Percentiles rank a stretch among this genome's conserved stretches.
phyloP scores from a whole-genome alignment of 2,797 vertebrate species.

The Serranus cabrilla region DNA sequence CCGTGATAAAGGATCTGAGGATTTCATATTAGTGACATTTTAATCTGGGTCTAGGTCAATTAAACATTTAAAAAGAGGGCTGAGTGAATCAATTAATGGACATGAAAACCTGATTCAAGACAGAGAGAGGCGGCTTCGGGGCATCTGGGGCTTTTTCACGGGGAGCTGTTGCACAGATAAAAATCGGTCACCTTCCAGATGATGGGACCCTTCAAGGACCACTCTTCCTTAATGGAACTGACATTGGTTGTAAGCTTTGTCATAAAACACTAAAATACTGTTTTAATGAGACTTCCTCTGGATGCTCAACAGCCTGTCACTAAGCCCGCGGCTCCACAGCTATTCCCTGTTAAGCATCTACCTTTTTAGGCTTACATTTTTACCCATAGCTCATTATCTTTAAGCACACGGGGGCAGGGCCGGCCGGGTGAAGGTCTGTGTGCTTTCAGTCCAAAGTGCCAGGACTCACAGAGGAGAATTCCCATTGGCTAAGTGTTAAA shows the following conservation, averaged over 20 bases:
- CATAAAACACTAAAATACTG: slow-evolving; percentile 64
- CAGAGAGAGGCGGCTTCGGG: background rate
- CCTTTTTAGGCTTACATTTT: slow-evolving; percentile 35
- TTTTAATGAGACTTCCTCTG: slow-evolving; percentile 62
- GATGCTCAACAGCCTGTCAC: slow-evolving; percentile 62
- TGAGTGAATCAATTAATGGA: slow-evolving; percentile 66
- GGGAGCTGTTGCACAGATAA: slow-evolving; percentile 41
- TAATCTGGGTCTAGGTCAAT: slow-evolving; percentile 65
- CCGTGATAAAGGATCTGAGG: slow-evolving; percentile 51
- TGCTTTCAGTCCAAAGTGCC: slow-evolving; percentile 13
- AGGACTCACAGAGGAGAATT: background rate
- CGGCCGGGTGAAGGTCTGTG: slow-evolving; percentile 21
- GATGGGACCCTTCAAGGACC: slow-evolving; percentile 56
- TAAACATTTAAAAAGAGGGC: slow-evolving; percentile 55
- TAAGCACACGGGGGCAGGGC: slow-evolving; percentile 25
- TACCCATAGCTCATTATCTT: slow-evolving; percentile 47
- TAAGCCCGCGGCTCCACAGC: slow-evolving; percentile 49
- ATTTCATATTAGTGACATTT: slow-evolving; percentile 65
- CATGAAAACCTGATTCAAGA: slow-evolving; percentile 41
- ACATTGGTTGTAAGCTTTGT: slow-evolving; percentile 52
- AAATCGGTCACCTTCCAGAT: slow-evolving; percentile 61
- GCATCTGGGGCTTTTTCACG: slow-evolving; percentile 20
- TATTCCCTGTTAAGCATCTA: slow-evolving; percentile 37
- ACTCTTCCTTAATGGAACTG: slow-evolving; percentile 52
- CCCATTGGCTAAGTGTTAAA: background rate